Evolutionary conservation across 1,140 invertebrate genomes (phyloP).

Genomic region (Bombus impatiens): DNA sequence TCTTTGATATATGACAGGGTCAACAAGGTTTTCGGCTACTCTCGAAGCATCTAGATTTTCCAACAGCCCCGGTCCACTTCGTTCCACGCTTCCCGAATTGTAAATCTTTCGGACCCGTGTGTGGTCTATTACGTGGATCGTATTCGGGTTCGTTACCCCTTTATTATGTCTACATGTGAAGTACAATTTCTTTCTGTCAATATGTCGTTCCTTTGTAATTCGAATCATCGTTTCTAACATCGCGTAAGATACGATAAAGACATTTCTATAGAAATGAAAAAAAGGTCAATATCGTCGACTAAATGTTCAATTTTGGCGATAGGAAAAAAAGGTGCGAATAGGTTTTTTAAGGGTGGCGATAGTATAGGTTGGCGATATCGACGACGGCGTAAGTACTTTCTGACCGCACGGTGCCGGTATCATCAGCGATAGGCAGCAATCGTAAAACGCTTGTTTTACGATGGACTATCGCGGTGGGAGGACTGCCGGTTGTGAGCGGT

Average conservation of each 20-base stretch:
- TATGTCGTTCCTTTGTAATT: no score
- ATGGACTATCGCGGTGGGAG: conserved; percentile 70
- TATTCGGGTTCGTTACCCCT: neutral
- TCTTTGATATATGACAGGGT: conserved; percentile 21
- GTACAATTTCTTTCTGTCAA: neutral
- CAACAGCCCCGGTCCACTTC: no score
- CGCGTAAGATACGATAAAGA: no score
- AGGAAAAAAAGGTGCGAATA: conserved; percentile 26
- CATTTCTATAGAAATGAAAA: neutral
- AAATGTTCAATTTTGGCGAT: neutral
- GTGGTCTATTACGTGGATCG: neutral
- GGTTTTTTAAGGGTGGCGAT: conserved; percentile 42
- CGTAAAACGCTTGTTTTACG: conserved; percentile 82
- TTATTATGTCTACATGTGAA: neutral
- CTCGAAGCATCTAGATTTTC: neutral
- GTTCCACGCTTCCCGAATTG: neutral
- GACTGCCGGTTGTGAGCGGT: conserved; percentile 44
- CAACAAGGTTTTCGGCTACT: neutral
- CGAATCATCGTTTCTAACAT: no score
- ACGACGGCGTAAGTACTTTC: conserved; percentile 48
- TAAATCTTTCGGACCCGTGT: neutral
- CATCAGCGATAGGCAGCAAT: conserved; percentile 78
- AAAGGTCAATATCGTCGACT: neutral
- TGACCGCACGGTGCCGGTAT: conserved; percentile 71
- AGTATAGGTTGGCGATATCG: conserved; percentile 38